Base-by-base conservation (phyloP, 2,888 invertebrate genomes). In the Cryptocephalus moraei region DNA sequence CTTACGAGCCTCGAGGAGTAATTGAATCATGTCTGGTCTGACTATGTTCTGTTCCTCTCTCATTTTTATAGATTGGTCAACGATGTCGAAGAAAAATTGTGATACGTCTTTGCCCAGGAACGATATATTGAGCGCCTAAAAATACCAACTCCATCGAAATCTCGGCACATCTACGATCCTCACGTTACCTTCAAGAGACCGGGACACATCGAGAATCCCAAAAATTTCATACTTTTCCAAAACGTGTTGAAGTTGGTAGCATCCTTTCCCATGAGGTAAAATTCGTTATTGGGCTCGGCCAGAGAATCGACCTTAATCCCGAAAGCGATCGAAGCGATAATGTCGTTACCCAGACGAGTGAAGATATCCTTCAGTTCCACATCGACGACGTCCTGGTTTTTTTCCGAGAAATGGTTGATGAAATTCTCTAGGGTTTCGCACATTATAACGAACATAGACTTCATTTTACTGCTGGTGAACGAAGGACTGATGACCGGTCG, bases 281-380 rank as follows among this genome's bases (percentile, higher is more conserved):
- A 80, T 32, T 73, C 62, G 53, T 79, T 79, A 1, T 76, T 58
- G 8, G 61, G 66, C 0, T 79, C 70, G 4, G 63, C 60, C 12
- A 75, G 66, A 0, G 80, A 80, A 57, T 80, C 71, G 2, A 76
- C 72, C 52, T 75, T 69, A 1, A 76, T 55, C 0, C 77, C 77
- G 51, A 75, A 77, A 1, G 74, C 76, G 22, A 72, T 69, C 1
- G 73, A 69, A 0, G 75, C 76, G 44, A 77, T 76, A 1, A 77
- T 73, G 54, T 77, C 76, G 49, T 72, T 75, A 1, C 73, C 63
- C 49, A 67, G 75, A n/a, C 74, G 65, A 0, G 70, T 67, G 3
- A 70, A 70, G 1, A 71, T 54, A 39, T 76, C 75, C 50, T 70
- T 73, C 47, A 68, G 59, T 32, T 75, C 75, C 1, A 73, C 54